Conservation (phyloP, 2,888 invertebrate species). For the Allacma fusca region DNA sequence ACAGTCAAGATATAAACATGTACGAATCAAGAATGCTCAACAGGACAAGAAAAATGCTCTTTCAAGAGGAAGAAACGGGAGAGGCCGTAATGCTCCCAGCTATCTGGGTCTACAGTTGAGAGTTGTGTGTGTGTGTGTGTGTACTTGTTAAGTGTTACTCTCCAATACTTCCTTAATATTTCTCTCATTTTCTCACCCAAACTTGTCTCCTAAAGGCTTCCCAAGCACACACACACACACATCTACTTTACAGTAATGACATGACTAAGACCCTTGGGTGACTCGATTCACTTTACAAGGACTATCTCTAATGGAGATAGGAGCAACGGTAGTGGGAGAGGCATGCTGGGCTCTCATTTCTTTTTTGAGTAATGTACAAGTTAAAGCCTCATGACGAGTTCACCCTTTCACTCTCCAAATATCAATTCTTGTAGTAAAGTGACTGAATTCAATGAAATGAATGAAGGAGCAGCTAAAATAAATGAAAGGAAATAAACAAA, state of each 20-base stretch:
- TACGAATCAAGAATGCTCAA: slow-evolving; percentile 37
- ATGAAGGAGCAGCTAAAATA: slow-evolving; percentile 5
- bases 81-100: not conserved
- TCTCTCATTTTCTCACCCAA: slow-evolving; percentile 27
- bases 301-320: not conserved
- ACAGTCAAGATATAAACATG: slow-evolving; percentile 32
- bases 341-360: not conserved
- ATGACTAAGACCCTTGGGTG: not conserved
- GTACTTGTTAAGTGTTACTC: not conserved
- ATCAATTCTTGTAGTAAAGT: not conserved
- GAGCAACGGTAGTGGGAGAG: not conserved
- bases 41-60: slow-evolving; percentile 5
- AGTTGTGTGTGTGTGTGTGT: not conserved
- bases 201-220: not conserved
- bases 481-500: not conserved
- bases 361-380: slow-evolving; percentile 7
- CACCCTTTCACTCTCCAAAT: slow-evolving; percentile 3
- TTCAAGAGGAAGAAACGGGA: slow-evolving; percentile 7
- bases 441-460: not conserved
- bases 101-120: slow-evolving; percentile 5
- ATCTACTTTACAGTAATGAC: not conserved
- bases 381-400: not conserved
- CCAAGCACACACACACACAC: not conserved
- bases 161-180: slow-evolving; percentile 25
- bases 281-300: slow-evolving; percentile 8